Evolutionary conservation across 2,113 vertebrate species (phyloP).

Genomic region (Polyodon spathula): DNA sequence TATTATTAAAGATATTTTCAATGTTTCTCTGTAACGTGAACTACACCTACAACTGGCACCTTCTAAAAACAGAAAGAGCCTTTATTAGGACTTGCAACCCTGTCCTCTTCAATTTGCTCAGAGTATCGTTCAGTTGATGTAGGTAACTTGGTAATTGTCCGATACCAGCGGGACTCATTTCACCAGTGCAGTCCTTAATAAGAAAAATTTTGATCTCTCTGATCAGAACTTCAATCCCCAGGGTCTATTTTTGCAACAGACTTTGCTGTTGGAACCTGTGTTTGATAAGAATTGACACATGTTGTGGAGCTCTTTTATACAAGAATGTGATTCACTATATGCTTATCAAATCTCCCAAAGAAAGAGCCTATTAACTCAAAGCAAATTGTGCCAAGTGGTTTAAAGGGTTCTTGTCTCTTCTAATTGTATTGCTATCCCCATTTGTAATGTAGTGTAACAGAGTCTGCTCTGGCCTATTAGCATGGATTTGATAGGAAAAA

Average conservation of each 20-base stretch:
- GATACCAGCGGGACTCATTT: neutral
- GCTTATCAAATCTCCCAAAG: conserved; percentile 53
- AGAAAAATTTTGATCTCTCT: neutral
- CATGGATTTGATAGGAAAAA: conserved; percentile 47
- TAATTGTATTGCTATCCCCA: conserved; percentile 69
- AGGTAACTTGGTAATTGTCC: neutral
- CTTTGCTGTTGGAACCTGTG: conserved; percentile 15
- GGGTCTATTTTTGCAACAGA: conserved; percentile 10
- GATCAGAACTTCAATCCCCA: neutral
- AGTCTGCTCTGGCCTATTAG: conserved; percentile 54
- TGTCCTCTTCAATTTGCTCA: neutral
- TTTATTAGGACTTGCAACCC: neutral
- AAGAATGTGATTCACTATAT: conserved; percentile 45
- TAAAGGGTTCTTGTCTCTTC: conserved; percentile 77
- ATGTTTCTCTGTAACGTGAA: too few relatives aligned
- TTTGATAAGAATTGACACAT: conserved; percentile 52
- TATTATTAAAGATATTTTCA: too few relatives aligned
- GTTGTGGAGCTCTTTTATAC: conserved; percentile 41
- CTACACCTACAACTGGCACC: neutral
- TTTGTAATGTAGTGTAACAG: conserved; percentile 55
- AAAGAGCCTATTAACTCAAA: conserved; percentile 77
- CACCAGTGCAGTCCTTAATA: neutral
- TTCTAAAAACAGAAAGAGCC: neutral
- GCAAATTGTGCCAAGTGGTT: conserved; percentile 77
- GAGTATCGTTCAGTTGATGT: neutral